Base-by-base conservation (phyloP, 2,797 vertebrate species). In the Phylloscopus collybita region DNA sequence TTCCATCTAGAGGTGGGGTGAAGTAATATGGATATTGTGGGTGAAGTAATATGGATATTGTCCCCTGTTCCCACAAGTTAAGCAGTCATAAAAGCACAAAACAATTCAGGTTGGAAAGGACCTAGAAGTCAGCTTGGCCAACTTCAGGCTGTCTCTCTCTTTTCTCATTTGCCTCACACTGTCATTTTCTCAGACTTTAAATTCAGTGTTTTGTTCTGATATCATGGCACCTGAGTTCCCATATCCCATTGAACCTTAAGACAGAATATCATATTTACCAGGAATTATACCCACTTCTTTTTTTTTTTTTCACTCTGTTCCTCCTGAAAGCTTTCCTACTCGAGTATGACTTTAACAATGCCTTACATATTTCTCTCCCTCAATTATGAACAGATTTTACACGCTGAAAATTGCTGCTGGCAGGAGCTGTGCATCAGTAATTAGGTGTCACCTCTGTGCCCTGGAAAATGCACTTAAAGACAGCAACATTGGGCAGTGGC, bases 21-120 rank as follows among this genome's bases (percentile, higher is more conserved):
- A 59, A 61, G 14, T 3, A 25, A 3, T 13, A 1, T 13, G n/a
- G n/a, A n/a, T n/a, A n/a, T n/a, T n/a, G n/a, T n/a, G 36, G 47
- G n/a, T 9, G 13, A 59, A 61, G 14, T 3, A 25, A 3, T 13
- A 1, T 13, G 47, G 38, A 9, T 11, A 16, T 34, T 53, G 3
- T 45, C 27, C 29, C 10, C 7, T 13, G 34, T 38, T 30, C 14
- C 25, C 44, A 7, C 27, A 42, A 67, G 17, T 15, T 27, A 29
- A 38, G 1, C 10, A 60, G 2, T 11, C 32, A 21, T 4, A 30
- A 75, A 70, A 44, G 25, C 36, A 50, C 11, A 42, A 65, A 22
- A 30, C 5, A 38, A 0, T 51, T 22, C 3, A 29, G 29, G 6
- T 3, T 65, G 45, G 45, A 53, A 78, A 64, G 23, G 23, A 50